Conservation (phyloP, 2,888 invertebrate genomes). For the Hetaerina titia region DNA sequence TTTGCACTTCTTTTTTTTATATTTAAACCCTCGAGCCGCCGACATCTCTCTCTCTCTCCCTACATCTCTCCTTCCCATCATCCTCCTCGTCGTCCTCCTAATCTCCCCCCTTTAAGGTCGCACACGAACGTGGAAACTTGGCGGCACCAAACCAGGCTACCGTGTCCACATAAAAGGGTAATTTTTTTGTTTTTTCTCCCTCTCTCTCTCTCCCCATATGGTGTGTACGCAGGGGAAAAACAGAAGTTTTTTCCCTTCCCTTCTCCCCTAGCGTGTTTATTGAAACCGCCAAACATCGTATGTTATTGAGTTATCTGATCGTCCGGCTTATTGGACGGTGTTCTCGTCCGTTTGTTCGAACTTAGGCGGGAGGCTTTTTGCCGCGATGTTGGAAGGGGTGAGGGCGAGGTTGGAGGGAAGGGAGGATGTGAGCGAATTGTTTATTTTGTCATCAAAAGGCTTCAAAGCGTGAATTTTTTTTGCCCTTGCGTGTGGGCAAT, state of each 20-base stretch:
- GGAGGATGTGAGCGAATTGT: not conserved
- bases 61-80: not conserved
- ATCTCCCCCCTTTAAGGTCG: not conserved
- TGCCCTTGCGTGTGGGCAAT: not conserved
- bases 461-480: not conserved
- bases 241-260: not conserved
- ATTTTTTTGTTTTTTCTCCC: no score
- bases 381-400: not conserved
- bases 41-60: not conserved
- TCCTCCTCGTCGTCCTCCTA: not conserved
- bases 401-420: not conserved
- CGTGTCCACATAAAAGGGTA: not conserved
- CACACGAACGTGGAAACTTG: not conserved
- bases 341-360: not conserved
- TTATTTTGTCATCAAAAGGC: not conserved
- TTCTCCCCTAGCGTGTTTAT: not conserved
- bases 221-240: no score
- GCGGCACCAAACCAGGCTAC: not conserved
- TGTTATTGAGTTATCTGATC: constrained; percentile 39
- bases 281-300: constrained; percentile 32
- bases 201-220: no score
- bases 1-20: not conserved
- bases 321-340: constrained; percentile 5
- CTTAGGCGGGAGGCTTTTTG: not conserved
- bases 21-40: not conserved